Evolutionary conservation across 2,113 vertebrate species (phyloP), one percentile per base, ranked within the genome.

Genomic region (Sander lucioperca): DNA sequence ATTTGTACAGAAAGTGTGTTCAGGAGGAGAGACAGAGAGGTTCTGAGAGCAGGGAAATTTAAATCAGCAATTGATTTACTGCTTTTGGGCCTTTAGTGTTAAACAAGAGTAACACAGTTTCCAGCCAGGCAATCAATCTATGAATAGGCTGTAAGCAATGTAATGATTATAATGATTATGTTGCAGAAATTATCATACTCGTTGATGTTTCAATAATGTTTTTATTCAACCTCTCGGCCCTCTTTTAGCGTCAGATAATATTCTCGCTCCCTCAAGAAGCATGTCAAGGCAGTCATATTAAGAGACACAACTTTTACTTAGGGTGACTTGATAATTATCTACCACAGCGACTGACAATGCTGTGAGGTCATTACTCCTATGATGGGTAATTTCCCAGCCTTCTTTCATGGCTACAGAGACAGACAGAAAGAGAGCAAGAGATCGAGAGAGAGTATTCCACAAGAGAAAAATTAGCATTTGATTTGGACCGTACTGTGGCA

Each of bases 401-500:
- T 84, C 43, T 62, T 72, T 53, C 53, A 30, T 14, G 43, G 11
- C 1, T 10, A 80, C 53, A 54, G 33, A 68, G 63, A 50, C 13
- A 53, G 53, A 69, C 1, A 39, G 19, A 13, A 14, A 72, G 43
- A 0, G n/a, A 63, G 11, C 0, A 1, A 10, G 36, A 36, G 5
- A 14, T 16, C 12, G 23, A 58, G n/a, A 59, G 43, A 62, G 33
- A 68, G 45, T 15, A 15, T 63, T 75, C 47, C 19, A 69, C 21
- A 11, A 63, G 71, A 80, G 50, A 65, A 48, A 79, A 80, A 88
- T 83, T 86, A 43, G 63, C 74, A 86, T 77, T 77, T 77, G 77
- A 84, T 89, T 83, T 76, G 23, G 11, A 53, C 45, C 18, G 1
- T 67, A 43, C 45, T 1, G 43, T 9, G 39, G 36, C 68, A 69